phyloP scores from a whole-genome alignment of 1,140 invertebrate genomes.

The Zophobas atratus region DNA sequence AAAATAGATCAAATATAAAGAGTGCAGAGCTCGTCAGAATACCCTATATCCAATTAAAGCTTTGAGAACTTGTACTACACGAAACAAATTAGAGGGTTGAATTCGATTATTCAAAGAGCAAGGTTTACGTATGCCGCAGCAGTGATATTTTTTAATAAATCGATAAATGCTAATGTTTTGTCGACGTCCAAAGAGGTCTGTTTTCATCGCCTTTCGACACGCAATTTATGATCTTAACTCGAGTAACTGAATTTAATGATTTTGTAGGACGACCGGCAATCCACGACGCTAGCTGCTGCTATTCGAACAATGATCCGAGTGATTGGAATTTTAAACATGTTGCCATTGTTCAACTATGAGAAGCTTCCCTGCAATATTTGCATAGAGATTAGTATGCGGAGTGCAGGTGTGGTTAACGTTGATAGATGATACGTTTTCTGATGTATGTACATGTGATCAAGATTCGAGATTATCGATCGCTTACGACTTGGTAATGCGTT shows the following conservation, averaged over 20 bases:
- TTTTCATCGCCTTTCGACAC: conserved; percentile 5
- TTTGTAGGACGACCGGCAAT: background rate
- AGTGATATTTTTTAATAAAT: conserved; percentile 29
- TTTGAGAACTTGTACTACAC: conserved; percentile 20
- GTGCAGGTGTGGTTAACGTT: too few species aligned
- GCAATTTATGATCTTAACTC: conserved; percentile 12
- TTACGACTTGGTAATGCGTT: too few species aligned
- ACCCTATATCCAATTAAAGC: conserved; percentile 35
- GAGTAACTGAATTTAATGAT: conserved; percentile 14
- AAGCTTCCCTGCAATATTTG: background rate
- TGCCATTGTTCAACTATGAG: background rate
- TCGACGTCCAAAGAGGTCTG: conserved; percentile 6
- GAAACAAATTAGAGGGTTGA: conserved; percentile 33
- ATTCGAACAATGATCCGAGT: conserved; percentile 8
- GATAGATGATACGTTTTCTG: too few species aligned
- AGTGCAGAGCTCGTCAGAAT: conserved; percentile 19
- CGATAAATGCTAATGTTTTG: conserved; percentile 35
- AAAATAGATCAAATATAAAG: conserved; percentile 39
- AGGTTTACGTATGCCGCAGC: conserved; percentile 6
- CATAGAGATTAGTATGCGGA: background rate
- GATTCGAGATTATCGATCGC: too few species aligned
- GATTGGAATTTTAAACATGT: conserved; percentile 9
- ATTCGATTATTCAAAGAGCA: conserved; percentile 1
- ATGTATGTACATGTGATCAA: too few species aligned
- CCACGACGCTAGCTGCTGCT: background rate